Conservation (phyloP, 2,797 vertebrate species). For the Cyprinodon diabolis region DNA sequence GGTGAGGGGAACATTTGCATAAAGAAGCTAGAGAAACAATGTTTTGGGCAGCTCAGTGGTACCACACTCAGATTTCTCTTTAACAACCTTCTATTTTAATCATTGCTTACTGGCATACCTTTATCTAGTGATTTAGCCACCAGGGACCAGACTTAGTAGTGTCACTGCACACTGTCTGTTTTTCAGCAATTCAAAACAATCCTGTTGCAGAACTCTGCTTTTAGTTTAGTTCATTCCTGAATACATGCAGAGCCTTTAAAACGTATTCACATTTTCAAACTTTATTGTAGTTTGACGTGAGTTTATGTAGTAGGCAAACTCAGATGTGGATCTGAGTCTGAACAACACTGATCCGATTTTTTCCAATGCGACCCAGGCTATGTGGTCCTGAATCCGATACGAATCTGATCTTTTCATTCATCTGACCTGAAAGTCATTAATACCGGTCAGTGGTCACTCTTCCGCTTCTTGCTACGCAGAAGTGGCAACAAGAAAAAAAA, state of each 20-base stretch:
- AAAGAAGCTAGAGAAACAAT: slow-evolving; percentile 16
- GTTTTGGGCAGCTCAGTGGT: slow-evolving; percentile 11
- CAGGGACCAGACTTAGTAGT: slow-evolving; percentile 21
- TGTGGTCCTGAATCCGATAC: too few species aligned
- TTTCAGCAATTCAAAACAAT: slow-evolving; percentile 1
- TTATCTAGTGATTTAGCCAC: slow-evolving; percentile 27
- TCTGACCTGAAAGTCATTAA: too few species aligned
- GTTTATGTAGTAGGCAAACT: not conserved
- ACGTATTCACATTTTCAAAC: not conserved
- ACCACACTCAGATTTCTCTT: slow-evolving; percentile 20
- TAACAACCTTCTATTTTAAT: slow-evolving; percentile 50
- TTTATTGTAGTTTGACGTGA: not conserved
- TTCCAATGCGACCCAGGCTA: too few species aligned
- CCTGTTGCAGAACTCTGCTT: not conserved
- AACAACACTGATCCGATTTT: too few species aligned
- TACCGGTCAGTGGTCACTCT: too few species aligned
- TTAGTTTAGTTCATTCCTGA: not conserved
- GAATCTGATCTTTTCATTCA: too few species aligned
- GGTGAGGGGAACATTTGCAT: slow-evolving; percentile 17
- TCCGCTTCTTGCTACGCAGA: too few species aligned
- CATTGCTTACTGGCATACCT: slow-evolving; percentile 25
- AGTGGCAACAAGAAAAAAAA: too few species aligned
- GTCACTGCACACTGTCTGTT: slow-evolving; percentile 20
- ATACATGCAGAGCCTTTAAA: not conserved
- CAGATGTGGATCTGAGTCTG: not conserved